phyloP scores from a whole-genome alignment of 1,140 invertebrate species.

The Nasonia giraulti region DNA sequence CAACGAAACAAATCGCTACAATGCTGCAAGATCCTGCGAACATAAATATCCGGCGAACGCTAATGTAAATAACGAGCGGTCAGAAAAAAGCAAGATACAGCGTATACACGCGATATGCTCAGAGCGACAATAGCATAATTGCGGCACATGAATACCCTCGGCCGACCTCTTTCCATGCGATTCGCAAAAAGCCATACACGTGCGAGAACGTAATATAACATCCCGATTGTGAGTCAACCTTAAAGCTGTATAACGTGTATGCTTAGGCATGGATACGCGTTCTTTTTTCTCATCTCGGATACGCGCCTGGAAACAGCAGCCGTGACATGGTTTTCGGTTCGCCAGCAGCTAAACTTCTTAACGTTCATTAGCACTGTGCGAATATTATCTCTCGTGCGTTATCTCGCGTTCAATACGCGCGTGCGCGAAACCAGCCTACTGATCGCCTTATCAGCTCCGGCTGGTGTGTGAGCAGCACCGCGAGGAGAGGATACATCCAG shows the following conservation, averaged over 20 bases:
- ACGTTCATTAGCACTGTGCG: background rate
- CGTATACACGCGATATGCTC: background rate
- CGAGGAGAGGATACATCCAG: background rate
- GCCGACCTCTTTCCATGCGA: background rate
- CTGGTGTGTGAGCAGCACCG: background rate
- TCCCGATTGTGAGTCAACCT: background rate
- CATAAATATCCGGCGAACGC: too few relatives aligned
- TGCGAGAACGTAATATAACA: background rate
- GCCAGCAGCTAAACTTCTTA: constrained; percentile 11
- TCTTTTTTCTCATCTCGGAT: background rate
- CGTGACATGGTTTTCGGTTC: constrained; percentile 9
- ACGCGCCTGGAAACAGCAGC: background rate
- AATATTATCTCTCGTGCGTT: background rate
- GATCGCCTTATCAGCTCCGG: constrained; percentile 25
- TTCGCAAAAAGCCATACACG: constrained; percentile 4
- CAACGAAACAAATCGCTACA: too few relatives aligned
- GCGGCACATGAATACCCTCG: background rate
- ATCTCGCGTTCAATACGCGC: background rate
- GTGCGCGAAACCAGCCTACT: background rate
- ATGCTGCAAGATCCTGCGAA: too few relatives aligned
- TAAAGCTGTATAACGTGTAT: background rate
- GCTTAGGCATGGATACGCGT: too few relatives aligned
- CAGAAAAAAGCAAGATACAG: too few relatives aligned
- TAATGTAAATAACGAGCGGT: too few relatives aligned
- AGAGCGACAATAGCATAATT: too few relatives aligned